These are phyloP conservation scores for Nemopilema nomurai DNA, from an alignment of 30 jellyfish, hydroid and myxozoan species.

Conservation along the genomic window DNA sequence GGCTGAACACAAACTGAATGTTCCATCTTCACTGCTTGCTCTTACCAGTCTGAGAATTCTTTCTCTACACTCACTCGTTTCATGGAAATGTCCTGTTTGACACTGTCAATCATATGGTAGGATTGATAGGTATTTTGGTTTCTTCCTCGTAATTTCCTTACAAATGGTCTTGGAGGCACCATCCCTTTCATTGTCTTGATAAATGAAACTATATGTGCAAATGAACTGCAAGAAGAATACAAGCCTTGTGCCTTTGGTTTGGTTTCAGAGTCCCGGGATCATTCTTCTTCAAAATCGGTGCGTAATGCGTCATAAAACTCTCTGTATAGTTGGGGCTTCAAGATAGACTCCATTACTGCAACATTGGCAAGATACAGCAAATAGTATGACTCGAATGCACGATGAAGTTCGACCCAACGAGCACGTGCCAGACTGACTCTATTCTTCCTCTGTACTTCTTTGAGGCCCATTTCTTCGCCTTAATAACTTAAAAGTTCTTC, in stretches of 20 bases:
- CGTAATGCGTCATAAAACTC: conserved; percentile 53
- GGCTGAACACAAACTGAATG: too few relatives aligned
- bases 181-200: too few relatives aligned
- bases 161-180: conserved; percentile 46
- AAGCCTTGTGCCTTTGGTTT: too few relatives aligned
- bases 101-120: conserved; percentile 56
- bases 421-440: conserved; percentile 42
- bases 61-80: conserved; percentile 17
- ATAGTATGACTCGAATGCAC: conserved; percentile 58
- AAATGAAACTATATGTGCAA: too few relatives aligned
- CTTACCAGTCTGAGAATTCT: conserved; percentile 28
- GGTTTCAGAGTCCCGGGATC: too few relatives aligned
- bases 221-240: too few relatives aligned
- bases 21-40: conserved; percentile 44
- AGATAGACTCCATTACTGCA: conserved; percentile 47
- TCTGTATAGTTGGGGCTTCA: conserved; percentile 36
- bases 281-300: too few relatives aligned
- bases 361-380: conserved; percentile 29
- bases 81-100: conserved; percentile 14
- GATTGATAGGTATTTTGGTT: conserved; percentile 51
- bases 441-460: conserved; percentile 36
- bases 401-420: conserved; percentile 60
- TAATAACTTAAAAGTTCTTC: conserved; percentile 13
- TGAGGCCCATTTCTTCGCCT: conserved; percentile 41
- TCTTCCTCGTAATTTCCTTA: conserved; percentile 40